phyloP scores from a whole-genome alignment of 1,140 invertebrate species.

The Drosophila erecta region DNA sequence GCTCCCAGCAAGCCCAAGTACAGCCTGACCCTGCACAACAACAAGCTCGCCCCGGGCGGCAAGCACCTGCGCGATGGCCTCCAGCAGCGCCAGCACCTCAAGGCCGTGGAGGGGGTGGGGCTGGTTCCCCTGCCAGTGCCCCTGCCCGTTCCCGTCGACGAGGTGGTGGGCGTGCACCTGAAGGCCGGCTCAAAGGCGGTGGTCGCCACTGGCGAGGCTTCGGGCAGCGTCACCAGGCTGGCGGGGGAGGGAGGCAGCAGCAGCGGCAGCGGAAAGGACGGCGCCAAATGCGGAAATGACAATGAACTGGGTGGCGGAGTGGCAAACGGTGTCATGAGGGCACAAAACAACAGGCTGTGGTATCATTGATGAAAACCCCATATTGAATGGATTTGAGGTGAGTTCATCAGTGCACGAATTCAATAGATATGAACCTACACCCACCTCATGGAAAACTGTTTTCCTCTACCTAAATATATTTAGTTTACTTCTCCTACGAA shows the following conservation, averaged over 20 bases:
- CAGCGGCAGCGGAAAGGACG: constrained; percentile 24
- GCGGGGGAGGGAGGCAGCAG: constrained; percentile 22
- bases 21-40: constrained; percentile 48
- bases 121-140: too few relatives aligned
- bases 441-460: too few relatives aligned
- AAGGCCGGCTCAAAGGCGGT: constrained; percentile 30
- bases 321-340: constrained; percentile 59
- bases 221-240: constrained; percentile 35
- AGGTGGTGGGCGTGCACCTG: constrained; percentile 58
- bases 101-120: constrained; percentile 45
- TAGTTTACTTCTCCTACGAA: too few relatives aligned
- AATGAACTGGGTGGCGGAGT: constrained; percentile 26
- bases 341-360: constrained; percentile 83
- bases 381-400: constrained; percentile 82
- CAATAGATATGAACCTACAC: too few relatives aligned
- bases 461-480: too few relatives aligned
- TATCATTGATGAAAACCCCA: constrained; percentile 83
- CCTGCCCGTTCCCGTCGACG: constrained; percentile 40
- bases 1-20: constrained; percentile 39
- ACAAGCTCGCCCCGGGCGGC: constrained; percentile 41
- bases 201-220: constrained; percentile 58
- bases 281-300: constrained; percentile 12
- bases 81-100: constrained; percentile 65
- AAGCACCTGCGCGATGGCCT: constrained; percentile 64
- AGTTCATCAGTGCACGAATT: constrained; percentile 16